Conservation (phyloP, 1,140 invertebrate species). For the Grapholita molesta region DNA sequence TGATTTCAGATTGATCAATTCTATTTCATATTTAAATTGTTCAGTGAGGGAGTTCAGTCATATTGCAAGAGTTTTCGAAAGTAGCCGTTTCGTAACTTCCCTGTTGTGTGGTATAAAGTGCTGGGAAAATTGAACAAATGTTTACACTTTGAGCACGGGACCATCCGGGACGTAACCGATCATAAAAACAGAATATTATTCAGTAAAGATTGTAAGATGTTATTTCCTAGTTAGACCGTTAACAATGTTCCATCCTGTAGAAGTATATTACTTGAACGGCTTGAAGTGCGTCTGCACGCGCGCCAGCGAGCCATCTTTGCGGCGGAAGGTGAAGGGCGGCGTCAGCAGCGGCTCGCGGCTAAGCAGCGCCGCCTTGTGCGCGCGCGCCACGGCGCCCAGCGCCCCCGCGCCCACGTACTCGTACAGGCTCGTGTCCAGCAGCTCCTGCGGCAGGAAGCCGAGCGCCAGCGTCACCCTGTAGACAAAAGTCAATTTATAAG, state of each 20-base stretch:
- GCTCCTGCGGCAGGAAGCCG: constrained; percentile 95
- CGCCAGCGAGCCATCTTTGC: constrained; percentile 86
- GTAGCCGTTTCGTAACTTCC: too few relatives aligned
- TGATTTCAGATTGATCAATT: too few relatives aligned
- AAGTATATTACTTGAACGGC: constrained; percentile 80
- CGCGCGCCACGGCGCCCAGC: constrained; percentile 87
- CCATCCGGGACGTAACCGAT: too few relatives aligned
- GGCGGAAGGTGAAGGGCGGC: constrained; percentile 87
- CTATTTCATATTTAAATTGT: too few relatives aligned
- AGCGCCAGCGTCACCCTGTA: constrained; percentile 91
- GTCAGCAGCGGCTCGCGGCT: constrained; percentile 82
- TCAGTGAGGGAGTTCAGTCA: too few relatives aligned
- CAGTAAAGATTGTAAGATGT: too few relatives aligned
- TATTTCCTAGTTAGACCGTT: too few relatives aligned
- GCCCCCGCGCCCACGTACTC: constrained; percentile 95
- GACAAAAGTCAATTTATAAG: constrained; percentile 23
- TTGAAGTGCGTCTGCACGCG: constrained; percentile 91
- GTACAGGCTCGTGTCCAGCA: constrained; percentile 95
- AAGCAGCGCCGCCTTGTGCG: constrained; percentile 89
- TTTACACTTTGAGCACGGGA: too few relatives aligned
- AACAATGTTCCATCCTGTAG: background rate
- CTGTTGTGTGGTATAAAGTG: too few relatives aligned
- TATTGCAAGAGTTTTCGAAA: too few relatives aligned
- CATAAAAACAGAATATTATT: too few relatives aligned
- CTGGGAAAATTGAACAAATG: too few relatives aligned